These are phyloP conservation scores for Tricholauxania praeusta DNA, from an alignment of 2,888 invertebrate genomes.

Conservation along the genomic window DNA sequence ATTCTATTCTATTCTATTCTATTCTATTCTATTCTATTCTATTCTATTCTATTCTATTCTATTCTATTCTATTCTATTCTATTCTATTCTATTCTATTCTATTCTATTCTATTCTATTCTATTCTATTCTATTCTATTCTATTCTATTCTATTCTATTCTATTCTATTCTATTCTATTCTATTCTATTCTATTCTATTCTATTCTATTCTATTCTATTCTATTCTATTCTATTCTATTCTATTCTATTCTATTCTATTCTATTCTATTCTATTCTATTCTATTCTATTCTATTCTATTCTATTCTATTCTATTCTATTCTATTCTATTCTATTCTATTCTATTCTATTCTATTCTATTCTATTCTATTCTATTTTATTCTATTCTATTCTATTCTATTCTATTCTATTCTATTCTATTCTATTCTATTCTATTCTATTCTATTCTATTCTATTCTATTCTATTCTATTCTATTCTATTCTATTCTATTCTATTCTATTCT, in stretches of 20 bases:
- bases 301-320: background rate
- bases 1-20: conserved; percentile 19
- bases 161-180: conserved; percentile 32
- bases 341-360: no score
- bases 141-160: conserved; percentile 30
- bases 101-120: conserved; percentile 29
- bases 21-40: conserved; percentile 26
- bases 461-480: conserved; percentile 29
- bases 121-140: conserved; percentile 30
- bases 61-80: conserved; percentile 28
- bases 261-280: background rate
- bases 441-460: conserved; percentile 27
- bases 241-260: conserved; percentile 4
- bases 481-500: conserved; percentile 30
- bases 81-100: conserved; percentile 30
- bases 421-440: conserved; percentile 21
- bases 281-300: background rate
- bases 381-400: background rate
- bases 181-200: conserved; percentile 31
- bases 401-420: conserved; percentile 22
- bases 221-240: conserved; percentile 3
- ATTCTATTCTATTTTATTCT: conserved; percentile 11
- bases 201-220: conserved; percentile 31
- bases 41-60: conserved; percentile 19
- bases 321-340: background rate